These are phyloP conservation scores for Hartigia nigra DNA, from an alignment of 2,888 invertebrate species.

Conservation along the genomic window DNA sequence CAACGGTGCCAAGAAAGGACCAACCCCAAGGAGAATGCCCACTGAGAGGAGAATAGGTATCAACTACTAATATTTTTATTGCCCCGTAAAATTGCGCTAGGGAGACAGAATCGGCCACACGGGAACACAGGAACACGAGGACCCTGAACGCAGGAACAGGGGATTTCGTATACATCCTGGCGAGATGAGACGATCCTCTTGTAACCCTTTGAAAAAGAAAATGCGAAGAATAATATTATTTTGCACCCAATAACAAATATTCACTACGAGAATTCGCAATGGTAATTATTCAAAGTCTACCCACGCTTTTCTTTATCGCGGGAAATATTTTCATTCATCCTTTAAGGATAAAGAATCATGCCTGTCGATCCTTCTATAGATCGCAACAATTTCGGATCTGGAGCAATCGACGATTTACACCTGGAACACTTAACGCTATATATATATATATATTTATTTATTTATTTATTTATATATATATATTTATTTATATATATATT, in stretches of 20 bases:
- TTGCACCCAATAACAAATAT: not conserved
- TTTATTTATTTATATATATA: not conserved
- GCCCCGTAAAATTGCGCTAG: slow-evolving; percentile 50
- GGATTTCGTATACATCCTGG: not conserved
- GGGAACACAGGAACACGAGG: slow-evolving; percentile 15
- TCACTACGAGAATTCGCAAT: not conserved
- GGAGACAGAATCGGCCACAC: slow-evolving; percentile 21
- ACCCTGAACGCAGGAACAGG: not conserved
- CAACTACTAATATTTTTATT: slow-evolving; percentile 61
- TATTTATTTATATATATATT: not conserved
- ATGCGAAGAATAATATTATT: not conserved
- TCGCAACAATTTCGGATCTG: not conserved
- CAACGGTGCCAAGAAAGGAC: slow-evolving; percentile 15
- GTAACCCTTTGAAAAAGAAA: not conserved
- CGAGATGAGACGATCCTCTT: not conserved
- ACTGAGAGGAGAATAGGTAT: slow-evolving; percentile 30
- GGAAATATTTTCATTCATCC: not conserved
- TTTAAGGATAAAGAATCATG: too few species aligned
- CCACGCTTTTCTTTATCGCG: not conserved
- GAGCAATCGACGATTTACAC: not conserved
- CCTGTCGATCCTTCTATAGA: not conserved
- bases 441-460: too few species aligned
- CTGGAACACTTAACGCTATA: not conserved
- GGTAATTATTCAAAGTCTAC: not conserved
- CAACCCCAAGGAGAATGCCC: slow-evolving; percentile 24